Base-by-base conservation (phyloP, 1,140 invertebrate species). In the Oreohelix idahoensis region DNA sequence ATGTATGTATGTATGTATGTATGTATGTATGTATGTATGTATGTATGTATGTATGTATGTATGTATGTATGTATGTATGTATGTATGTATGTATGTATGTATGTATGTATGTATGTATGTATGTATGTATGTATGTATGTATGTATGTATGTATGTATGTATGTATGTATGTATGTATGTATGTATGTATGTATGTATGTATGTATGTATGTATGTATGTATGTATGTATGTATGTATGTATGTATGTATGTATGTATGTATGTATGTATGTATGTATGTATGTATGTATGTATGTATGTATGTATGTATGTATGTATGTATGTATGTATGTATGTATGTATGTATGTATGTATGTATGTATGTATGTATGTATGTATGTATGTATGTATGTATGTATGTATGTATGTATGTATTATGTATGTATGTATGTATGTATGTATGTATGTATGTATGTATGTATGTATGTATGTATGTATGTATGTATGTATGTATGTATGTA, bases 41-140 rank as follows among this genome's bases (percentile, higher is more conserved):
- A 63, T 32, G 26, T 32, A 74, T 51, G 26, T 74, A 73, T 51
- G 17, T 74, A 58, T 51, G 17, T 58, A 75, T 51, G 26, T 58
- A 58, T 53, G 26, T 74, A 75, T 29, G 32, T 51, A 75, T 51
- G 35, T 74, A 73, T 75, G 11, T 75, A 45, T 76, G 20, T 42
- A 39, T 29, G 17, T 63, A 74, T 66, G 15, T 69, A 69, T 71
- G 26, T 13, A 69, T 45, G 36, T 29, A 42, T 26, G 23, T 45
- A 39, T 49, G 13, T 77, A 49, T 39, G 26, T 51, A 49, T 38
- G 5, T 51, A 49, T 38, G 42, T 51, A 76, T 38, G 42, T 51
- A 49, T 38, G 42, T 51, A 49, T 38, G 42, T 51, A 76, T 38
- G 42, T 51, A 76, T 38, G 17, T 49, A 76, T 32, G 42, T 42